Percentiles rank a stretch among this genome's conserved stretches.
phyloP scores from a whole-genome alignment of 2,888 invertebrate species.

The Stenodema calcarata region DNA sequence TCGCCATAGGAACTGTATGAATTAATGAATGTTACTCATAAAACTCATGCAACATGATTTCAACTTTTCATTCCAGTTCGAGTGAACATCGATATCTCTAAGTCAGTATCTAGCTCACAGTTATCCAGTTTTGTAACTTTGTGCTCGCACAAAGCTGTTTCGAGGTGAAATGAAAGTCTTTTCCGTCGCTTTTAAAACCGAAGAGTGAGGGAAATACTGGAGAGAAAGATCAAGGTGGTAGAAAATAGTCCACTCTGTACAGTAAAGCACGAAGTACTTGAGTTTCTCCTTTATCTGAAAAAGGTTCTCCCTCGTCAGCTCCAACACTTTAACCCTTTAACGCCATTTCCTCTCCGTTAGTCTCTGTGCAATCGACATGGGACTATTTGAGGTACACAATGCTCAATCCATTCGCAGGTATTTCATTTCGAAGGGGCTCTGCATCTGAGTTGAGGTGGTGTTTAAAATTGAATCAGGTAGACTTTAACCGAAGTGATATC shows the following conservation, averaged over 20 bases:
- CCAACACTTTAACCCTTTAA: background rate
- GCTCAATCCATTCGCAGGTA: background rate
- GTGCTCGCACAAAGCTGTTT: background rate
- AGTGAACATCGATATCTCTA: too few species aligned
- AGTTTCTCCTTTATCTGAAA: background rate
- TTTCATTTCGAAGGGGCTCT: background rate
- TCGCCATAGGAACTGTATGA: too few species aligned
- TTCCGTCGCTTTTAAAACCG: background rate
- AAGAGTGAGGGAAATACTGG: background rate
- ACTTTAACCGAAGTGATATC: too few species aligned
- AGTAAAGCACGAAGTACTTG: background rate
- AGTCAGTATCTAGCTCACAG: too few species aligned
- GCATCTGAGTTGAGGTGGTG: background rate
- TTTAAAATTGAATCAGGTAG: too few species aligned
- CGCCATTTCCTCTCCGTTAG: background rate
- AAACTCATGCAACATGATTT: too few species aligned
- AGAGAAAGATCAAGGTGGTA: background rate
- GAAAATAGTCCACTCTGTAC: background rate
- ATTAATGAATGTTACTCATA: too few species aligned
- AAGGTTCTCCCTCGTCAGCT: background rate
- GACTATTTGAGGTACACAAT: background rate
- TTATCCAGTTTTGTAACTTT: too few species aligned
- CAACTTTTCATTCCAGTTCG: too few species aligned
- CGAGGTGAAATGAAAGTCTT: background rate
- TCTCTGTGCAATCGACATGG: background rate